Evolutionary conservation across 2,797 vertebrate species (phyloP).

Genomic region (Geotrypetes seraphini): DNA sequence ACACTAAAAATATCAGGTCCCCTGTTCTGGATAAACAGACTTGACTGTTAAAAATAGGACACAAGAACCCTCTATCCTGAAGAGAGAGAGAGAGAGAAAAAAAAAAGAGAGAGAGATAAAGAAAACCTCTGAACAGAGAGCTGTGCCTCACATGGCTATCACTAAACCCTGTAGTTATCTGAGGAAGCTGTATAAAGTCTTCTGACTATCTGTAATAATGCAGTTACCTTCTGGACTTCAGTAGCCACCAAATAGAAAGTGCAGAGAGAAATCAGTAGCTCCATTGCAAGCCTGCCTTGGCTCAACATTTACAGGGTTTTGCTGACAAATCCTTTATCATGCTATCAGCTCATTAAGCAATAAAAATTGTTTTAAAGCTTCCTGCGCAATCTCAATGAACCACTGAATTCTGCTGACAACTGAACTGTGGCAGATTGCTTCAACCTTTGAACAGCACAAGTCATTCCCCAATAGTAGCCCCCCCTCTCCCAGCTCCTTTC

Average conservation of each 20-base stretch:
- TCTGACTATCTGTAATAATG: too few relatives aligned
- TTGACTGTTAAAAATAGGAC: slow-evolving; percentile 24
- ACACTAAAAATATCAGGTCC: not conserved
- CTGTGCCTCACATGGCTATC: not conserved
- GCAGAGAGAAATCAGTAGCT: slow-evolving; percentile 4
- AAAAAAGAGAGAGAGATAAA: not conserved
- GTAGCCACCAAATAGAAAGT: slow-evolving; percentile 10
- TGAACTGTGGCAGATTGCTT: slow-evolving; percentile 9
- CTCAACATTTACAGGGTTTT: not conserved
- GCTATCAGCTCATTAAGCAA: slow-evolving; percentile 13
- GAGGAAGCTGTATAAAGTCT: too few relatives aligned
- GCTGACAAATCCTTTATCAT: not conserved
- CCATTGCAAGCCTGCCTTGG: slow-evolving; percentile 20
- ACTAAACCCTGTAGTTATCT: not conserved
- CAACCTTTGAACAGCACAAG: slow-evolving; percentile 39
- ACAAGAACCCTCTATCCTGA: not conserved
- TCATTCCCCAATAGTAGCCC: too few relatives aligned
- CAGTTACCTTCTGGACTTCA: not conserved
- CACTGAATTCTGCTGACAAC: slow-evolving; percentile 40
- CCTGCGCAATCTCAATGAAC: not conserved
- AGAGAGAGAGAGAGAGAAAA: slow-evolving; percentile 2
- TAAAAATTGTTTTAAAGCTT: slow-evolving; percentile 29
- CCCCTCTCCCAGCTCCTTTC: slow-evolving; percentile 17
- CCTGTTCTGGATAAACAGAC: slow-evolving; percentile 4
- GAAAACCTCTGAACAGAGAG: not conserved